Base-by-base conservation (phyloP, 2,888 invertebrate species). In the Zonitis immaculata region DNA sequence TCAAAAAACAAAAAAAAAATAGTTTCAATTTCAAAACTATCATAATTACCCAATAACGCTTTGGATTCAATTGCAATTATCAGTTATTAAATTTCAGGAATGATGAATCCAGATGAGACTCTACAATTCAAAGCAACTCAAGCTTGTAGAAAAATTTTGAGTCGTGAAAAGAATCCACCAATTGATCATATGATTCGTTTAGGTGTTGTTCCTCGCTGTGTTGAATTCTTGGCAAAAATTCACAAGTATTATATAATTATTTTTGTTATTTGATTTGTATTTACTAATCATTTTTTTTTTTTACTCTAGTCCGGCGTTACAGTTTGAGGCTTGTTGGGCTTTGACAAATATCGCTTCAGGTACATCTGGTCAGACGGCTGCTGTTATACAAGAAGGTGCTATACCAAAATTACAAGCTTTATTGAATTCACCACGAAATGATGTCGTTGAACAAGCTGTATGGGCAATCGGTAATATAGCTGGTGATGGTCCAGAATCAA, bases 391-490 rank as follows among this genome's bases (percentile, higher is more conserved):
- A 72, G 83, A 86, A 30, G 90, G 91, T n/a, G 95, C 94, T 0
- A 82, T 98, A 18, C 89, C 90, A 0, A 86, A 86, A 54, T 82
- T 99, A 47, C 83, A 95, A 18, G 71, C 78, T 0, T 78, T 98
- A 11, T 76, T 96, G 0, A 75, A 80, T 6, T 88, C 90, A 0
- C 77, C 81, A 1, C 79, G 84, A 32, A 75, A 82, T 0, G 83
- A 87, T 60, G 86, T 91, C 1, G 88, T 91, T 1, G 95, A 96
- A 70, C 95, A 96, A 74, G 88, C 93, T n/a, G 91, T 95, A 0
- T 97, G 98, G 98, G 97, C 97, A 0, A 78, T 97, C 92, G 98
- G 97, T 93, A 99, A 99, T 77, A 94, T 98, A 65, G 95, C 96
- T 7, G 96, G 97, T 28, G 92, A 93, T 73, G 91, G 92, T 0